These are phyloP conservation scores for Monochamus saltuarius DNA, from an alignment of 1,140 invertebrate species.

Conservation along the genomic window DNA sequence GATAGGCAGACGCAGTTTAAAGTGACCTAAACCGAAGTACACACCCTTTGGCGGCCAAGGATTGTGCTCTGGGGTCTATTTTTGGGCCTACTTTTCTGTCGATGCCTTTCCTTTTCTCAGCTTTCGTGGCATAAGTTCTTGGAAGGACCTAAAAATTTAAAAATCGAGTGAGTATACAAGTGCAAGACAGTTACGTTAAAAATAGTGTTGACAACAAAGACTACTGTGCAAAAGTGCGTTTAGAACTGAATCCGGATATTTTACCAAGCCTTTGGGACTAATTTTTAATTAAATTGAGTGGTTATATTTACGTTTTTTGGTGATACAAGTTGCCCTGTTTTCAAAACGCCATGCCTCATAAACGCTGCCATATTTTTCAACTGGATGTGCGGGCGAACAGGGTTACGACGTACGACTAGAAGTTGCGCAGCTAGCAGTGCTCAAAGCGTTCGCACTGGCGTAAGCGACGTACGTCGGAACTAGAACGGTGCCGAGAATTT, in stretches of 20 bases:
- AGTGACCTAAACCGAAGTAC: slow-evolving; percentile 39
- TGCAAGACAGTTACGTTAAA: slow-evolving; percentile 19
- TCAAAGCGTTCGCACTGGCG: slow-evolving; percentile 15
- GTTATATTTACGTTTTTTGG: slow-evolving; percentile 46
- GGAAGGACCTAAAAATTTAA: slow-evolving; percentile 29
- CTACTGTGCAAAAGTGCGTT: slow-evolving; percentile 14
- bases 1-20: slow-evolving; percentile 43
- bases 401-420: slow-evolving; percentile 37
- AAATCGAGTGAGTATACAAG: slow-evolving; percentile 26
- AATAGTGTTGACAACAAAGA: slow-evolving; percentile 18
- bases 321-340: slow-evolving; percentile 39
- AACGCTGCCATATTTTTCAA: slow-evolving; percentile 60
- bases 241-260: slow-evolving; percentile 10
- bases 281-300: slow-evolving; percentile 17
- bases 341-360: slow-evolving; percentile 59
- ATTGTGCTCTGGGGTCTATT: slow-evolving; percentile 58
- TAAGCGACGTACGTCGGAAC: slow-evolving; percentile 27
- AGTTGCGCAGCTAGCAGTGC: slow-evolving; percentile 12
- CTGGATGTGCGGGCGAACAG: slow-evolving; percentile 31
- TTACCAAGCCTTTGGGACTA: slow-evolving; percentile 3
- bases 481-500: slow-evolving; percentile 35
- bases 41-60: slow-evolving; percentile 63
- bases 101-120: slow-evolving; percentile 55
- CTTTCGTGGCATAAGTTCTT: slow-evolving; percentile 41
- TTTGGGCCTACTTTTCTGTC: slow-evolving; percentile 60